Evolutionary conservation across 2,797 vertebrate species (phyloP), one percentile per base, ranked within the genome.

Genomic region (Enteromius unitaeniatus): DNA sequence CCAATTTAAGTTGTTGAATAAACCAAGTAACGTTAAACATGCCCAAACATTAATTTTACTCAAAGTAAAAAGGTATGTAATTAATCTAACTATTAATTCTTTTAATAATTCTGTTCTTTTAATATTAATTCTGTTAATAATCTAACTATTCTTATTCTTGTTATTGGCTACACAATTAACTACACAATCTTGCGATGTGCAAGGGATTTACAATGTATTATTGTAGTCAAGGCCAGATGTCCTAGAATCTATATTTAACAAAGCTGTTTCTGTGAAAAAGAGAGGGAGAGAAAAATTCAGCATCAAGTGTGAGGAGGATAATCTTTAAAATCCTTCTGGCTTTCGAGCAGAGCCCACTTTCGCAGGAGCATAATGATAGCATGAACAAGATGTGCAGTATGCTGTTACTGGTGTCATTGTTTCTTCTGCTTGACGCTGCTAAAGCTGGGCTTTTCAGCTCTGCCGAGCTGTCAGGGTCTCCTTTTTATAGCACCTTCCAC

Each of bases 321-420:
- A 94, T 93, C 90, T 91, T 75, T 6, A 74, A 89, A 91, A 93
- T 91, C 90, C 90, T 86, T 75, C 78, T 76, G 83, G 86, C 87
- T 83, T 65, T 62, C 34, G 85, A 78, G 85, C 68, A 65, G 86
- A 90, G 89, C 89, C 91, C 87, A 91, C 53, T 84, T 85, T 80
- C 75, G 83, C 65, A 82, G 76, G 67, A 75, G 84, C 81, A 89
- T 90, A 92, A 86, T 89, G 89, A 88, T 84, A 91, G 91, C 78
- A 87, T 47, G 80, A 87, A 90, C 76, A n/a, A 88, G 86, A 89
- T 85, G 88, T 58, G 73, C 62, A 86, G 88, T 88, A 88, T 75
- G 85, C 67, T n/a, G 26, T 82, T 69, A 65, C 64, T 6, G 42
- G 70, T 84, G 81, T 86, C 88, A 79, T 84, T 85, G 88, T 67